phyloP scores from a whole-genome alignment of 2,113 vertebrate genomes.

The Laticauda colubrina region DNA sequence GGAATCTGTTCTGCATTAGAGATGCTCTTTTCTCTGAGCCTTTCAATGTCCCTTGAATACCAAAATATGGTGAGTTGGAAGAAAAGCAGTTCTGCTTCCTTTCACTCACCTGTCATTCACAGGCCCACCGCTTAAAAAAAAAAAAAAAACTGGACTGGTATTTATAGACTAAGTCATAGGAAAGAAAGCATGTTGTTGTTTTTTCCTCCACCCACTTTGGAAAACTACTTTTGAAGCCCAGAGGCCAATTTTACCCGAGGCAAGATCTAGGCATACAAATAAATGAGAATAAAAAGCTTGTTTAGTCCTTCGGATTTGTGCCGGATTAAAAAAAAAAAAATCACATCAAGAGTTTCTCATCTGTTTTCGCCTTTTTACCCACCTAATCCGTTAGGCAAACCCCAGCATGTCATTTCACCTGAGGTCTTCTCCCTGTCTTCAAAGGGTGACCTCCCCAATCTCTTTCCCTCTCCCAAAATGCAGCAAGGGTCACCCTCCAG shows the following conservation, averaged over 20 bases:
- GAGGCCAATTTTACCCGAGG: too few species aligned
- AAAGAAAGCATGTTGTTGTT: neutral
- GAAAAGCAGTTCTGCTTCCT: slow-evolving; percentile 22
- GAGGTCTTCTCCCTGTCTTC: neutral
- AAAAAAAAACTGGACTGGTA: neutral
- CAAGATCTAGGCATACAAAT: neutral
- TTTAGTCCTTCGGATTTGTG: neutral
- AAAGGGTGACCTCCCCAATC: neutral
- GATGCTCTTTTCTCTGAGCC: slow-evolving; percentile 65
- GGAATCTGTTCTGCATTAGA: slow-evolving; percentile 68
- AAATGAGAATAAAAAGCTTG: neutral
- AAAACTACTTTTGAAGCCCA: neutral
- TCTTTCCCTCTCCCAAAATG: neutral
- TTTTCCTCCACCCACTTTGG: neutral
- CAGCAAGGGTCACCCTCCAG: neutral
- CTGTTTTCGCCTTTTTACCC: neutral
- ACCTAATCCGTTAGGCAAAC: too few species aligned
- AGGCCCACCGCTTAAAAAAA: slow-evolving; percentile 1
- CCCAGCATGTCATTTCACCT: too few species aligned
- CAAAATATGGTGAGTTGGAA: slow-evolving; percentile 7
- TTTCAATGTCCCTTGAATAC: slow-evolving; percentile 37
- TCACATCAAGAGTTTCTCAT: neutral
- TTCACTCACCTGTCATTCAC: slow-evolving; percentile 29
- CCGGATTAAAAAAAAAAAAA: neutral
- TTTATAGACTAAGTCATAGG: slow-evolving; percentile 20